Conservation (phyloP, 2,888 invertebrate genomes). For the Caenorhabditis sp. region DNA sequence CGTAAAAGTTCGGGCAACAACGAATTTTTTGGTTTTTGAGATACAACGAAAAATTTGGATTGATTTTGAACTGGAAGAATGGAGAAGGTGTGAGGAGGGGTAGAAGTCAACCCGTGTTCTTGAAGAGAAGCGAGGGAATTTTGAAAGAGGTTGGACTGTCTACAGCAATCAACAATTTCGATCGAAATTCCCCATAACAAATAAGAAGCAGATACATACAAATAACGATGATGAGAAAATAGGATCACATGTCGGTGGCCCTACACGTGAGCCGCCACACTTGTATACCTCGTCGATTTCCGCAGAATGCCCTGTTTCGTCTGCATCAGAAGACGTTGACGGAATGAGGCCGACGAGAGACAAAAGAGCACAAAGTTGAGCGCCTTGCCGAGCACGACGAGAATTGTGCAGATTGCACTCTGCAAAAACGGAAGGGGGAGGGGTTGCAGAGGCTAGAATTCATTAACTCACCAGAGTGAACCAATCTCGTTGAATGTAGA, state of each 20-base stretch:
- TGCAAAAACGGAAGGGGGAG: constrained; percentile 10
- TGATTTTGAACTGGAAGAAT: constrained; percentile 19
- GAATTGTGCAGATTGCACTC: constrained; percentile 71
- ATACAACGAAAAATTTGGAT: constrained; percentile 29
- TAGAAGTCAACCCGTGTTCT: constrained; percentile 10
- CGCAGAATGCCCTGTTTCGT: constrained; percentile 75
- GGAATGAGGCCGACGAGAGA: constrained; percentile 78
- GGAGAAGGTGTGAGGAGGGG: not conserved
- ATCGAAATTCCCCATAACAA: not conserved
- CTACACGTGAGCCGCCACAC: constrained; percentile 62
- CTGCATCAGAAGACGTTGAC: constrained; percentile 75
- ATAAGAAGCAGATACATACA: constrained; percentile 11
- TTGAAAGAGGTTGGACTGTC: not conserved
- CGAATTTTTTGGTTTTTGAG: constrained; percentile 15
- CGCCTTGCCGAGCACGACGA: constrained; percentile 80
- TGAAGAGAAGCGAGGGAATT: not conserved
- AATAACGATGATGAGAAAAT: not conserved
- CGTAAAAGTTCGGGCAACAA: constrained; percentile 30
- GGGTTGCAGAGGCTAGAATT: not conserved
- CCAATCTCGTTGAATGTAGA: constrained; percentile 64
- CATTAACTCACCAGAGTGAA: constrained; percentile 61
- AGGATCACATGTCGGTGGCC: not conserved
- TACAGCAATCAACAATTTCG: not conserved
- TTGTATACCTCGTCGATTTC: constrained; percentile 72
- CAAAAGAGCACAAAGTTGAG: constrained; percentile 82